Conservation (phyloP, 2,113 vertebrate genomes). For the Pomatorhinus ruficollis region DNA sequence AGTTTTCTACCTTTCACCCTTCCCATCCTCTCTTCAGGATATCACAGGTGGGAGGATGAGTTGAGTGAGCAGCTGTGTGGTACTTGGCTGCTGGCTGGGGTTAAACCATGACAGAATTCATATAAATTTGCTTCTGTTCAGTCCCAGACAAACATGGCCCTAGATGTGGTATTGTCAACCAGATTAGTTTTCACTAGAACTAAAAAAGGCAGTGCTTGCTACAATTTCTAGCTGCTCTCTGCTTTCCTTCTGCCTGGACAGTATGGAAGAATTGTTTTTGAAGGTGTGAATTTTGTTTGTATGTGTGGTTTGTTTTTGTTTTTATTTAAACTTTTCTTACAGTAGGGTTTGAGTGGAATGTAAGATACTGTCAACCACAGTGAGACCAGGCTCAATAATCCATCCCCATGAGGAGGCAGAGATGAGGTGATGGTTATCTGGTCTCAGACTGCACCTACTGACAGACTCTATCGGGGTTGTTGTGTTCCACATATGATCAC, state of each 20-base stretch:
- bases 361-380: no score
- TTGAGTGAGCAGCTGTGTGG: not conserved
- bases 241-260: not conserved
- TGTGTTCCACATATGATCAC: not conserved
- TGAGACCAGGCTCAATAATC: not conserved
- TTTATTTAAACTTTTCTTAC: not conserved
- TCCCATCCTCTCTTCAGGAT: not conserved
- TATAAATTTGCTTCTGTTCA: not conserved
- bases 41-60: not conserved
- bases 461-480: not conserved
- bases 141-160: not conserved
- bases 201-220: not conserved
- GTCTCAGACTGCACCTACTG: not conserved
- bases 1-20: not conserved
- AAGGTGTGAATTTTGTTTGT: rapidly evolving
- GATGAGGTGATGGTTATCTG: no score
- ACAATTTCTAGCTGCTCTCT: not conserved
- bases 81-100: not conserved
- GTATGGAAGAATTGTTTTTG: not conserved
- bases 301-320: not conserved
- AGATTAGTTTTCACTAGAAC: not conserved
- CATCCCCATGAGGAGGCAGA: not conserved
- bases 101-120: not conserved
- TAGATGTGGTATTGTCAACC: not conserved
- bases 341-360: not conserved